phyloP scores from a whole-genome alignment of 2,888 invertebrate genomes.

The Amphipoea oculea region DNA sequence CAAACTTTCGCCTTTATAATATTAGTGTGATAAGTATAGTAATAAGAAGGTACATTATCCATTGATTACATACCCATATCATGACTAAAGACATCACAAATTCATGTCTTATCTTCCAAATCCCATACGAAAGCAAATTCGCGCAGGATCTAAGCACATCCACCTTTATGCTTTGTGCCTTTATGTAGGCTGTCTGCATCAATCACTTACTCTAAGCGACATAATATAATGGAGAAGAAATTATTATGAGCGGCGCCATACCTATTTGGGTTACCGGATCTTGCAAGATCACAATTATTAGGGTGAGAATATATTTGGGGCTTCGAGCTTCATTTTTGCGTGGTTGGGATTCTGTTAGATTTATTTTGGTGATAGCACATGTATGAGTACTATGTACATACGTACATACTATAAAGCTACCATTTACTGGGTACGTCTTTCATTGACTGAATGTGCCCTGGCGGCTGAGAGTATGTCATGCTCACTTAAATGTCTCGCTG shows the following conservation, averaged over 20 bases:
- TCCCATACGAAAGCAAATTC: constrained; percentile 42
- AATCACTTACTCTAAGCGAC: constrained; percentile 43
- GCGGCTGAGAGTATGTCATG: no score
- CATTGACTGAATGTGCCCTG: no score
- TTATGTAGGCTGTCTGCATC: constrained; percentile 38
- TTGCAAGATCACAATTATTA: constrained; percentile 40
- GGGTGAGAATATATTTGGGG: constrained; percentile 1
- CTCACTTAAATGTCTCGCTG: no score
- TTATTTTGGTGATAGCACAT: no score
- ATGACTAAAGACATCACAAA: constrained; percentile 34
- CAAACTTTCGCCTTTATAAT: no score
- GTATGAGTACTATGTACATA: no score
- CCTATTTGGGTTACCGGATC: constrained; percentile 41
- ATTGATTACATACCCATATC: neutral
- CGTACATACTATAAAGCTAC: no score
- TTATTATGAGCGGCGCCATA: constrained; percentile 44
- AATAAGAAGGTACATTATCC: neutral
- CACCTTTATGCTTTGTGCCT: constrained; percentile 16
- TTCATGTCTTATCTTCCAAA: constrained; percentile 38
- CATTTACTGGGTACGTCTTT: no score
- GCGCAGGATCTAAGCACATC: constrained; percentile 8
- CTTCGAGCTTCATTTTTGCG: neutral
- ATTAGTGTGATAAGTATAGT: no score
- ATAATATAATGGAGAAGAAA: constrained; percentile 55
- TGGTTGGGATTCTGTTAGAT: constrained; percentile 2